Conservation (phyloP, 2,888 invertebrate genomes). For the Rhagonycha fulva region DNA sequence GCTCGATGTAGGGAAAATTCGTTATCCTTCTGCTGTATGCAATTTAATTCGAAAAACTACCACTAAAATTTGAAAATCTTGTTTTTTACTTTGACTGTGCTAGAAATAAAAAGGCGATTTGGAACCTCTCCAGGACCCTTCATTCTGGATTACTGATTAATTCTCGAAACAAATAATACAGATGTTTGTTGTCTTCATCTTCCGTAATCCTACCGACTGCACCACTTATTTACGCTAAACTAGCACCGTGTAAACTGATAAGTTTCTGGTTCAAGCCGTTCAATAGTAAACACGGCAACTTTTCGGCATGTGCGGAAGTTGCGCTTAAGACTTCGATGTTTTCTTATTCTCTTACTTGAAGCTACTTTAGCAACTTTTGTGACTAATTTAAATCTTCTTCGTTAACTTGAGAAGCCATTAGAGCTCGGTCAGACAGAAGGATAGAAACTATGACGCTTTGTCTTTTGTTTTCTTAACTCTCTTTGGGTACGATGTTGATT, state of each 20-base stretch:
- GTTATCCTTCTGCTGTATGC: too few relatives aligned
- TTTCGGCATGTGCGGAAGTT: not conserved
- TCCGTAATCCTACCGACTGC: not conserved
- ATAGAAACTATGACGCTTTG: too few relatives aligned
- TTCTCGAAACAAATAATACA: not conserved
- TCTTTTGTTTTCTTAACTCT: too few relatives aligned
- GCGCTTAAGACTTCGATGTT: not conserved
- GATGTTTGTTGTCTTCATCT: not conserved
- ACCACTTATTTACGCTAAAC: not conserved
- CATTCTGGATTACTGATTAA: not conserved
- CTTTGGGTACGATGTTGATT: too few relatives aligned
- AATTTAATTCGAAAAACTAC: too few relatives aligned
- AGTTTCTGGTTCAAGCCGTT: not conserved
- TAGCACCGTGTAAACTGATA: not conserved
- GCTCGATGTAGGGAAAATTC: too few relatives aligned
- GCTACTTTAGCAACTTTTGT: not conserved
- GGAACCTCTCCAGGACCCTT: not conserved
- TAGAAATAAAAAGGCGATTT: not conserved
- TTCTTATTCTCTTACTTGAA: not conserved
- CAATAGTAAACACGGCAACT: not conserved
- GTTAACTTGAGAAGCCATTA: not conserved
- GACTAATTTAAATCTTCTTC: not conserved
- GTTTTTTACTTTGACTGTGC: not conserved
- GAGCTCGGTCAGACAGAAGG: not conserved
- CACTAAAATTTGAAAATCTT: not conserved